Percentiles rank a stretch among this genome's conserved stretches.
Evolutionary conservation across 1,140 invertebrate genomes (phyloP).

Genomic region (Drosophila ananassae): DNA sequence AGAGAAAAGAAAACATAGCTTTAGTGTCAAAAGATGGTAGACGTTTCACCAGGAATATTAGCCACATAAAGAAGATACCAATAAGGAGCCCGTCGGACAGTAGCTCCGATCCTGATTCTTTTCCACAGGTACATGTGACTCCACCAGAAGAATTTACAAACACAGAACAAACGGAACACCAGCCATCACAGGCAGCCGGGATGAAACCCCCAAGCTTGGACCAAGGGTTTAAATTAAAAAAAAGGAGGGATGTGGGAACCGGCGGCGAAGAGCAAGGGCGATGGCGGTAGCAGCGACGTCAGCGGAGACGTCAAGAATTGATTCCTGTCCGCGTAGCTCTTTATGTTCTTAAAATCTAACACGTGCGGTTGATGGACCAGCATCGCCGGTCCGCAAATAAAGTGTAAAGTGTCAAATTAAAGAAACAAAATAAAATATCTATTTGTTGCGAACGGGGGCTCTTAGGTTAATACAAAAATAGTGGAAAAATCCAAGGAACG

Average conservation of each 20-base stretch:
- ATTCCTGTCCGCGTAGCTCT: neutral
- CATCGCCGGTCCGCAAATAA: neutral
- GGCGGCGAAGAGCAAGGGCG: neutral
- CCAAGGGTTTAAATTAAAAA: slow-evolving; percentile 3
- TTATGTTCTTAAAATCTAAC: too few relatives aligned
- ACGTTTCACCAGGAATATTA: too few relatives aligned
- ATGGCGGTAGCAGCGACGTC: neutral
- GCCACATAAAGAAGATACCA: too few relatives aligned
- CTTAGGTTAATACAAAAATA: too few relatives aligned
- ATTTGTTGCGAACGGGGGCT: too few relatives aligned
- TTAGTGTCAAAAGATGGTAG: too few relatives aligned
- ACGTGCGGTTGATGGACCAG: too few relatives aligned
- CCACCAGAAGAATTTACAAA: too few relatives aligned
- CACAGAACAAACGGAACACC: slow-evolving; percentile 9
- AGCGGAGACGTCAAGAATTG: neutral
- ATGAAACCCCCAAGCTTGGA: neutral
- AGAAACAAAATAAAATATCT: neutral
- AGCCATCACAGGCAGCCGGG: slow-evolving; percentile 5
- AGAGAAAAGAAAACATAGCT: too few relatives aligned
- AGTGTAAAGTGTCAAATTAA: neutral
- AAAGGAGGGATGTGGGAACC: slow-evolving; percentile 7
- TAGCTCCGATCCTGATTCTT: neutral
- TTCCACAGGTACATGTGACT: too few relatives aligned
- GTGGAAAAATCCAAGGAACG: too few relatives aligned
- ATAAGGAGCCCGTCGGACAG: too few relatives aligned